A percentile compares a stretch with the other conserved stretches of the same genome.
phyloP scores from a whole-genome alignment of 1,140 invertebrate genomes.

The Sinonovacula constricta region DNA sequence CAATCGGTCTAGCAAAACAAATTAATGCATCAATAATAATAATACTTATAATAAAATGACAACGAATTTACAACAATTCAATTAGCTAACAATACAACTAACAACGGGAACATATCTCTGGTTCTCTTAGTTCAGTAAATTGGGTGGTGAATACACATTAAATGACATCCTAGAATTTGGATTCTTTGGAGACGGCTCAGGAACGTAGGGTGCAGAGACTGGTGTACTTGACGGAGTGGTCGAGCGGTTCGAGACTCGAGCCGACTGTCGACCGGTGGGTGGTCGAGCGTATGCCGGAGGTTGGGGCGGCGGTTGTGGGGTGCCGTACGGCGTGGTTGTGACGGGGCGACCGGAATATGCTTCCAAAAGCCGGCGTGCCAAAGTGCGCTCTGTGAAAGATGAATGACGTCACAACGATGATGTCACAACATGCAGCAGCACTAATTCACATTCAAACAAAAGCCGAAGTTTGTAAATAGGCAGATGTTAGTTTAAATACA shows the following conservation, averaged over 20 bases:
- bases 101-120: no score
- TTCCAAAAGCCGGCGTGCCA: conserved; percentile 35
- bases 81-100: no score
- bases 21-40: no score
- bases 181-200: conserved; percentile 17
- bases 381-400: conserved; percentile 32
- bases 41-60: no score
- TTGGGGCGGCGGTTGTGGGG: not conserved
- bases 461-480: not conserved
- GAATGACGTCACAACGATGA: not conserved
- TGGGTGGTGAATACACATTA: conserved; percentile 32
- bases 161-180: conserved; percentile 33
- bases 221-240: conserved; percentile 9
- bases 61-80: no score
- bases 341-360: conserved; percentile 29
- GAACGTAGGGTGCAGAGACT: conserved; percentile 30
- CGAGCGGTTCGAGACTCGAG: conserved; percentile 11
- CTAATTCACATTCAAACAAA: not conserved
- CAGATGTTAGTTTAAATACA: not conserved
- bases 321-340: conserved; percentile 3
- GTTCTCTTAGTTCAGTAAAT: no score
- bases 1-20: no score
- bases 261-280: conserved; percentile 28
- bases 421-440: not conserved
- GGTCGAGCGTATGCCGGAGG: conserved; percentile 1